Percentiles rank a stretch among this genome's conserved stretches.
phyloP scores from a whole-genome alignment of 2,888 invertebrate species.

The Plebejus melissa region DNA sequence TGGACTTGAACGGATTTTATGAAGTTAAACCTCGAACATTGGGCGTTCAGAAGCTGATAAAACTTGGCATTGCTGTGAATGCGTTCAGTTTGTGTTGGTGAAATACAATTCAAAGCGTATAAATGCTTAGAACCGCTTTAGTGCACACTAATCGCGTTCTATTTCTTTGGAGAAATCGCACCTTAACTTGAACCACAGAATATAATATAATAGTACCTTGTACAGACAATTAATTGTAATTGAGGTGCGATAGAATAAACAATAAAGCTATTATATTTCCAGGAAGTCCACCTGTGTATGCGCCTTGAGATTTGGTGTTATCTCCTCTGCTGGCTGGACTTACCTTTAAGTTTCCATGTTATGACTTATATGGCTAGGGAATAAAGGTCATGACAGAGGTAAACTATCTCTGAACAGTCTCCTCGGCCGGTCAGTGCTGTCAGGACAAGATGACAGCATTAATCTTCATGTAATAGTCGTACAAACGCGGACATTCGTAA shows the following conservation, averaged over 20 bases:
- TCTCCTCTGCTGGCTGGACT: neutral
- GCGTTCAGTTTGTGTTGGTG: too few relatives aligned
- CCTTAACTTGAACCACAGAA: too few relatives aligned
- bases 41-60: too few relatives aligned
- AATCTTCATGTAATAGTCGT: constrained; percentile 66
- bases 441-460: constrained; percentile 66
- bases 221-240: neutral
- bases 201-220: too few relatives aligned
- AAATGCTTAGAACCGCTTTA: too few relatives aligned
- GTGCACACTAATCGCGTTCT: too few relatives aligned
- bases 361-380: neutral
- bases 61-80: too few relatives aligned
- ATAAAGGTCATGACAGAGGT: neutral
- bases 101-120: too few relatives aligned
- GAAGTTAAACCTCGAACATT: too few relatives aligned
- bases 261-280: neutral
- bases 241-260: neutral
- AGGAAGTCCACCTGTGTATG: neutral
- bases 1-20: too few relatives aligned
- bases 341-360: neutral
- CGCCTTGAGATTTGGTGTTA: neutral
- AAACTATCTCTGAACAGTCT: neutral
- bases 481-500: constrained; percentile 56
- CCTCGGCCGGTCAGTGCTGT: constrained; percentile 48
- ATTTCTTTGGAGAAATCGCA: too few relatives aligned